These are phyloP conservation scores for Rhodeus uyekii DNA, from an alignment of 2,797 vertebrate genomes.

Conservation along the genomic window DNA sequence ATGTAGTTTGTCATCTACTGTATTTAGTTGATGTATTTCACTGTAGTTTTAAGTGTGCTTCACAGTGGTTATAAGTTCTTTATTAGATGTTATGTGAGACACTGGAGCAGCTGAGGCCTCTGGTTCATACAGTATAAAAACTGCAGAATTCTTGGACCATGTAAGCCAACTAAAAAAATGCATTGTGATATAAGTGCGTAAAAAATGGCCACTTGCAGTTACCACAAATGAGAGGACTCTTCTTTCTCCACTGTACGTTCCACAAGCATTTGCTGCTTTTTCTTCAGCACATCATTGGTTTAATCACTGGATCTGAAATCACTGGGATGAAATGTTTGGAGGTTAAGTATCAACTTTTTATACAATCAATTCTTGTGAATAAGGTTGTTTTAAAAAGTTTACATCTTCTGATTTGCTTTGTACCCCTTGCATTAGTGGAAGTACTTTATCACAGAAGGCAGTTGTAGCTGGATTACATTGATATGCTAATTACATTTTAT, in stretches of 20 bases:
- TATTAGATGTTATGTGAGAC: not conserved
- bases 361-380: constrained; percentile 8
- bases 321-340: not conserved
- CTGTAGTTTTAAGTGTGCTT: constrained; percentile 19
- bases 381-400: constrained; percentile 3
- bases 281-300: not conserved
- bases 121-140: not conserved
- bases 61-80: constrained; percentile 1
- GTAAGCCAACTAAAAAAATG: not conserved
- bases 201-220: not conserved
- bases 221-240: not conserved
- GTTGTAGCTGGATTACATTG: constrained; percentile 1
- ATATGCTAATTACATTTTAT: not conserved
- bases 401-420: constrained; percentile 1
- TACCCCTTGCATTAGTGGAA: not conserved
- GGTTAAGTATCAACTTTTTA: not conserved
- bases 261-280: constrained; percentile 12
- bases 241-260: not conserved
- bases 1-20: constrained; percentile 12
- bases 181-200: not conserved
- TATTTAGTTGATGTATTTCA: constrained; percentile 14
- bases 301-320: constrained; percentile 31
- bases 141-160: not conserved
- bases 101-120: constrained; percentile 14
- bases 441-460: not conserved